Conservation (phyloP, 1,140 invertebrate species). For the Meloidogyne exigua region DNA sequence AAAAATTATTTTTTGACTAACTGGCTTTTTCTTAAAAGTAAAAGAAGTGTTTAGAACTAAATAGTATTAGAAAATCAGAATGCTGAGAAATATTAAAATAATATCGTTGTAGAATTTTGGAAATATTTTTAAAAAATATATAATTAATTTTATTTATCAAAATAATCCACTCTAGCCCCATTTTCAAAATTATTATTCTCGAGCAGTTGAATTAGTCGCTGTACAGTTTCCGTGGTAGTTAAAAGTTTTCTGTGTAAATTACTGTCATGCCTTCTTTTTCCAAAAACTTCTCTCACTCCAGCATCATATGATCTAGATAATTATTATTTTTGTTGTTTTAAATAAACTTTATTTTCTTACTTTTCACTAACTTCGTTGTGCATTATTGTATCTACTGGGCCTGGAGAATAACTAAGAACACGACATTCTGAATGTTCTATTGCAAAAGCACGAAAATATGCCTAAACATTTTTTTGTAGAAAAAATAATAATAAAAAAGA, state of each 20-base stretch:
- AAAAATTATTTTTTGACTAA: too few relatives aligned
- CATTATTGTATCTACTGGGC: conserved; percentile 88
- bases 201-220: conserved; percentile 74
- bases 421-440: conserved; percentile 75
- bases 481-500: neutral
- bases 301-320: conserved; percentile 68
- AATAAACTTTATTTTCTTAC: conserved; percentile 17
- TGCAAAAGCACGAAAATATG: conserved; percentile 81
- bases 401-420: conserved; percentile 87
- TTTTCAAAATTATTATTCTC: conserved; percentile 75
- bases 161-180: conserved; percentile 84
- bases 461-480: conserved; percentile 54
- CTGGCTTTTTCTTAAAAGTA: too few relatives aligned
- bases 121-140: neutral
- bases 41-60: too few relatives aligned
- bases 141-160: conserved; percentile 67
- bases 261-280: neutral
- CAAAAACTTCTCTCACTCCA: conserved; percentile 42
- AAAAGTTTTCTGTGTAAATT: conserved; percentile 70
- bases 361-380: conserved; percentile 71
- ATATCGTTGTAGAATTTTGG: neutral
- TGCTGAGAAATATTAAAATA: too few relatives aligned
- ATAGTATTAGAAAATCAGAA: too few relatives aligned
- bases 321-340: neutral
- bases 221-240: conserved; percentile 75